Evolutionary conservation across 2,888 invertebrate species (phyloP), one percentile per base, ranked within the genome.

Genomic region (Mythimna albipuncta): DNA sequence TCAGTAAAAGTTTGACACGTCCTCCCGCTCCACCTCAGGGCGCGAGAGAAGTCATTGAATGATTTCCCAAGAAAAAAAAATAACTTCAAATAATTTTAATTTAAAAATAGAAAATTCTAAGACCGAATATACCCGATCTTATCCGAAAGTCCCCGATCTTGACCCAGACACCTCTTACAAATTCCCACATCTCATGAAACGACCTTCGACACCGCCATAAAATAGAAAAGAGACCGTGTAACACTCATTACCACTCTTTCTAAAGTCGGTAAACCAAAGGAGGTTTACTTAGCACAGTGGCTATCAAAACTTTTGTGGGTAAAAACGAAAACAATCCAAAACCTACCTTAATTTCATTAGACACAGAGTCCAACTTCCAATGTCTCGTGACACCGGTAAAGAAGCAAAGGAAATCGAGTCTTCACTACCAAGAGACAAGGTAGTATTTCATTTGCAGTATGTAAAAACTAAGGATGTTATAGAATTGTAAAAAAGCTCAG

Each of bases 401-500:
- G 3, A 0, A 2, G 7, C 35, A 19, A 58, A 44, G 1, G n/a
- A 9, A 75, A 71, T 50, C n/a, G 0, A 26, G 5, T 7, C n/a
- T 54, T 69, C 11, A 2, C 0, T 0, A 0, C 0, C 0, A 19
- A 3, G 0, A 0, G 0, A 62, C 75, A 81, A 75, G 57, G 66
- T 67, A 16, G 5, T 7, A 6, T 77, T 75, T 85, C 0, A 35
- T 6, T 59, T 81, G 47, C 7, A 7, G 19, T 1, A 7, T 7
- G 35, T 2, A 4, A 16, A 13, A 11, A 64, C 67, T 82, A 83
- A 77, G 9, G 84, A 55, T 79, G 32, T 88, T 90, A 73, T 72
- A 38, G 13, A 44, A 69, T 52, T 19, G 67, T 19, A 44, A 58
- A 21, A 69, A 75, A 74, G 58, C 79, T 85, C 83, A 92, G 89